Evolutionary conservation across 2,113 vertebrate species (phyloP), one percentile per base, ranked within the genome.

Genomic region (Silurus glanis): DNA sequence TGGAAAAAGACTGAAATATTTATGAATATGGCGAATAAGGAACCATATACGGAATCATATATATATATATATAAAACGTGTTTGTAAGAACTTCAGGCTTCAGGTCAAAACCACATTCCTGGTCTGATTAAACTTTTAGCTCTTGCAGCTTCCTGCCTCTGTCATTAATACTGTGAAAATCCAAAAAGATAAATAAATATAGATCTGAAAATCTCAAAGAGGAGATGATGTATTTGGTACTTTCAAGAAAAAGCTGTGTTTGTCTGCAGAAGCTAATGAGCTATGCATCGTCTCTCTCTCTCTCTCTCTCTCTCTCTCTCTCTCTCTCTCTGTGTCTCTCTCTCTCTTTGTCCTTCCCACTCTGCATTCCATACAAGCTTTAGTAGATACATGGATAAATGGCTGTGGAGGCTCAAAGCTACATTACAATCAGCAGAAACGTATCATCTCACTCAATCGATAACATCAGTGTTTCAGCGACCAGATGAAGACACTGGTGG

Each of bases 401-500:
- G 76, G 8, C 78, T 59, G 78, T 80, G 16, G 56, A 80, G 25
- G 25, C 17, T 12, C 17, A 45, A 80, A 58, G 76, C n/a, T 21
- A 80, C 78, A 59, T 59, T 45, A 59, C 56, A 80, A 59, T 45
- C 45, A 28, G 78, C 17, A 59, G 55, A 78, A 78, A 78, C 59
- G 55, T 59, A 80, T 80, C 55, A 80, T 49, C 55, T 80, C 78
- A 45, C 4, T 80, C 56, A 21, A 80, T 80, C 78, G 19, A 59
- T 80, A 59, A 80, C 17, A 79, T 19, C 55, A 37, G 55, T 12
- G 56, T 56, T 56, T 59, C 55, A 45, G 16, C 4, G 28, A 80
- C 5, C 0, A 59, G 28, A 59, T 59, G 56, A 80, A 59, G 78
- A 80, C 0, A 51, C 16, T 28, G 13, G 78, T 9, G 9, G 17